These are phyloP conservation scores for Epinephelus lanceolatus DNA, from an alignment of 2,113 vertebrate species.

Conservation along the genomic window DNA sequence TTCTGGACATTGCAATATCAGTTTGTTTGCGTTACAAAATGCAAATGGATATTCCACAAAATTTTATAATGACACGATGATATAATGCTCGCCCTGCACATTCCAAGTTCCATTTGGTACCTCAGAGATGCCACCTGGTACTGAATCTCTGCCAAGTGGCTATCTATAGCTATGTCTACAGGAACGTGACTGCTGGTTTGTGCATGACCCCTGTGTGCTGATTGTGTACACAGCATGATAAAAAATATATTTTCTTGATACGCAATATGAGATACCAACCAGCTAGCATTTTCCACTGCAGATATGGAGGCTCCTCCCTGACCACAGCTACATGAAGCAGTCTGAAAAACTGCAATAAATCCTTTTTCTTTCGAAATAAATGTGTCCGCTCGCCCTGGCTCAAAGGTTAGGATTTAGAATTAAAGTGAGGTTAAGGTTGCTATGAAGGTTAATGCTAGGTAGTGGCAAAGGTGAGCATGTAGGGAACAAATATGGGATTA, in stretches of 20 bases:
- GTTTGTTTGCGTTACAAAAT: not conserved
- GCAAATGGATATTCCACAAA: not conserved
- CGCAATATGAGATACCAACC: not conserved
- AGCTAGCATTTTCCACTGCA: not conserved
- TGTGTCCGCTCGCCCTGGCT: not conserved
- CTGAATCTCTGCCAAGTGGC: conserved; percentile 47
- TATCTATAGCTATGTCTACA: conserved; percentile 58
- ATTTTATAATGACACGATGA: not conserved
- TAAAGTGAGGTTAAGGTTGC: conserved; percentile 1
- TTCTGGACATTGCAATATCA: not conserved
- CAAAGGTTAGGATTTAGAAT: not conserved
- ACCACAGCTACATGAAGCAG: not conserved
- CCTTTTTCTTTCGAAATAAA: not conserved
- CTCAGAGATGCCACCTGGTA: conserved; percentile 69
- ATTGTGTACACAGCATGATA: not conserved
- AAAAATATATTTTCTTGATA: not conserved
- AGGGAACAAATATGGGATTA: conserved; percentile 1
- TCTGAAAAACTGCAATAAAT: not conserved
- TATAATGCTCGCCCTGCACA: conserved; percentile 13
- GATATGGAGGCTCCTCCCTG: not conserved
- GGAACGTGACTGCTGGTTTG: conserved; percentile 27
- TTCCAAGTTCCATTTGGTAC: conserved; percentile 31
- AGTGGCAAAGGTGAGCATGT: not conserved
- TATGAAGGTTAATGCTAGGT: not conserved
- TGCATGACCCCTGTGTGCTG: conserved; percentile 18